Evolutionary conservation across 2,113 vertebrate species (phyloP).

Genomic region (Cervus canadensis): DNA sequence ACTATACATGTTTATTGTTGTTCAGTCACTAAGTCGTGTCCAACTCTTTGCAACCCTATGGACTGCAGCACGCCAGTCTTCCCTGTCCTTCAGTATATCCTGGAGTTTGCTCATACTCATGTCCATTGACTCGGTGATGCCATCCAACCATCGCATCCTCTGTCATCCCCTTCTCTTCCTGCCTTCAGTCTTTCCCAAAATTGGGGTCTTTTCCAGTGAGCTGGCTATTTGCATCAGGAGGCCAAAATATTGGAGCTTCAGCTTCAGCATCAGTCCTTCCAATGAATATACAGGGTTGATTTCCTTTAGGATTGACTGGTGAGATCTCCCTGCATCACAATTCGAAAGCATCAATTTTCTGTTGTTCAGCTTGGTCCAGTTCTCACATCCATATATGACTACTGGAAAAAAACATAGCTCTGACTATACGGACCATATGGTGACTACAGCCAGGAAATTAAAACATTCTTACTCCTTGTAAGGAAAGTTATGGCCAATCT

Average conservation of each 20-base stretch:
- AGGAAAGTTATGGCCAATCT: neutral
- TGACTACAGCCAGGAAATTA: neutral
- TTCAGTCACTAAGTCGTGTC: neutral
- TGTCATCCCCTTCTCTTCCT: neutral
- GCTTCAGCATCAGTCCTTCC: neutral
- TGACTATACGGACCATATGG: neutral
- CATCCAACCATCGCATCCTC: neutral
- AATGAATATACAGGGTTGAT: neutral
- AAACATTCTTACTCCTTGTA: neutral
- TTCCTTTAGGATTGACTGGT: neutral
- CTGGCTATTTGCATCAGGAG: neutral
- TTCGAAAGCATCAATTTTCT: neutral
- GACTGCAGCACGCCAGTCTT: neutral
- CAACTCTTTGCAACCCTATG: neutral
- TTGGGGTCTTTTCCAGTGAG: neutral
- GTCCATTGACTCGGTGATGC: neutral
- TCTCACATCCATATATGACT: neutral
- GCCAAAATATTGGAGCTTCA: neutral
- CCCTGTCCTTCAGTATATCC: neutral
- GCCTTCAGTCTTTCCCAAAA: neutral
- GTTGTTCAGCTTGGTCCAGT: neutral
- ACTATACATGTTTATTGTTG: neutral
- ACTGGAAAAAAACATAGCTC: neutral
- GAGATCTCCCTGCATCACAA: neutral
- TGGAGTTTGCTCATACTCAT: neutral